Evolutionary conservation across 2,888 invertebrate genomes (phyloP), one percentile per base, ranked within the genome.

Genomic region (Eustalomyia histrio): DNA sequence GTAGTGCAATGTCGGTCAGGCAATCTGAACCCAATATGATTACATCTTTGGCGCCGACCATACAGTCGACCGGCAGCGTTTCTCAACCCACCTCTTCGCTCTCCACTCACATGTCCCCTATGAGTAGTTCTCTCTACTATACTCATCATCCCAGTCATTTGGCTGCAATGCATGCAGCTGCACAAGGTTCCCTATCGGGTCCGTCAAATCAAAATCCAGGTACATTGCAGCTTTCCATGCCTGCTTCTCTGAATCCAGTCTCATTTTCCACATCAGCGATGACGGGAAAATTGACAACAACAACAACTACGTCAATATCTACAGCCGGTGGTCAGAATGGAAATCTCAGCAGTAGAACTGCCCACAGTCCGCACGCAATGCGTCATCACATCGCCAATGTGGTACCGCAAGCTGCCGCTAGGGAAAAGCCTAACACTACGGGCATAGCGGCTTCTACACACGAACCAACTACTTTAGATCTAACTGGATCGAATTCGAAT

Each of bases 401-500:
- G 0, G 87, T 7, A 82, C 74, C 71, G 0, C 87, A 87, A 47
- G 85, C 83, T 63, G 80, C 85, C 12, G 65, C 71, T 14, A 74
- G 87, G 75, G 88, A 89, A 50, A 88, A 89, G 68, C 73, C 80
- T 8, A 84, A 79, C 4, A 39, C 86, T 8, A 71, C 73, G 12
- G 71, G 79, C 17, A 63, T 76, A 21, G 53, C 80, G 14, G 63
- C 87, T 2, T 75, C 81, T 10, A 85, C 85, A 9, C 89, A 89
- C 64, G 90, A 90, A 65, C 87, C 88, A 12, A 79, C 89, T 14
- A 89, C 90, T 1, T 83, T 90, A n/a, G 90, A 90, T 83, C 82
- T 90, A 52, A 90, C 90, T 2, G 89, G 89, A 24, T 89, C 90
- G 33, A 89, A 89, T 76, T 89, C 89, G n/a, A 89, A 90, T 74